Evolutionary conservation across 1,140 invertebrate species (phyloP), one percentile per base, ranked within the genome.

Genomic region (Halesus radiatus): DNA sequence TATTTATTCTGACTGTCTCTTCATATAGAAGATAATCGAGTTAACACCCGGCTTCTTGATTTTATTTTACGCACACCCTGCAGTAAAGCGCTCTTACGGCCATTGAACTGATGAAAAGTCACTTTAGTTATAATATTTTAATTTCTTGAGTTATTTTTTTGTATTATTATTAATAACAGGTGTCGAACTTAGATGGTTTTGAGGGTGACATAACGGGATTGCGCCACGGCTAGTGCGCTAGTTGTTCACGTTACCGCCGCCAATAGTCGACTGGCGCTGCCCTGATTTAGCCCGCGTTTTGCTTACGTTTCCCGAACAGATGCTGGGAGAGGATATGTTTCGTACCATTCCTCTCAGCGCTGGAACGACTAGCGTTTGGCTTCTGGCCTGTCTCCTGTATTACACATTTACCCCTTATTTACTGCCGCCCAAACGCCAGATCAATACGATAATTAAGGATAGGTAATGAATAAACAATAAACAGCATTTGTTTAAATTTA

Each of bases 201-300:
- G 5, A 22, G 68, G 52, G 22, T 72, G 68, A 72, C 68, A 52
- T 72, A 72, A 72, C 45, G 22, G 45, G 68, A 53, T 13, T 18
- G 66, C 29, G 68, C 18, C 37, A 52, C 62, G 56, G 64, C 64
- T 45, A 68, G 37, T 45, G 7, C 70, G 53, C 15, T 54, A 75
- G 74, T 76, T 76, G 74, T 76, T 76, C 32, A 45, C 60, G 56
- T 45, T 62, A n/a, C 74, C 56, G 74, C 74, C 74, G 74, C 74
- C 74, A 20, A 32, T 50, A 32, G 56, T 37, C 29, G 74, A 76
- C 74, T 76, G 74, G 56, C 74, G 74, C 74, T 76, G 26, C 20
- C 2, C 54, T 22, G 56, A 50, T 23, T 76, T 76, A 62, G 58
- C 74, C 74, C 37, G 58, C 20, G 16, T 60, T 56, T 60, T 76